Percentiles rank a stretch among this genome's conserved stretches.
Conservation (phyloP, 2,113 vertebrate genomes). For the Chascanopsetta lugubris region DNA sequence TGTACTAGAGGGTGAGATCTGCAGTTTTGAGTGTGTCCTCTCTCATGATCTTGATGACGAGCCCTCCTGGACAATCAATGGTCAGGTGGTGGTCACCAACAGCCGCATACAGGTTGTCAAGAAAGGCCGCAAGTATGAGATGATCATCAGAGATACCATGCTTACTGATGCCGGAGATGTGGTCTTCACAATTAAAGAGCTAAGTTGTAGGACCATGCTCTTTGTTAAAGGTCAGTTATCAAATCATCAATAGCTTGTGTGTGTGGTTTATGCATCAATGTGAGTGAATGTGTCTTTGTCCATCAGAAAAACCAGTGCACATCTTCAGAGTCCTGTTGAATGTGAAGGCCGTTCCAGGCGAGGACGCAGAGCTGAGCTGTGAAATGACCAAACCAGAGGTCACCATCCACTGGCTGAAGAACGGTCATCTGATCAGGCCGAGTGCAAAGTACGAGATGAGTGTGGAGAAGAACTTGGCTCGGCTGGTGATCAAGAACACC, state of each 20-base stretch:
- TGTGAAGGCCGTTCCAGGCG: conserved; percentile 77
- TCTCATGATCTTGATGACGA: conserved; percentile 86
- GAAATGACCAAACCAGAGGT: conserved; percentile 86
- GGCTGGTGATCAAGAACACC: conserved; percentile 81
- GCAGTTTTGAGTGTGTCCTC: conserved; percentile 90
- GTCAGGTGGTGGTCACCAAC: conserved; percentile 77
- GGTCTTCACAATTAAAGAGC: conserved; percentile 84
- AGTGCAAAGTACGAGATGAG: conserved; percentile 86
- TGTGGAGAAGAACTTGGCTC: conserved; percentile 77
- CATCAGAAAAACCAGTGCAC: conserved; percentile 85
- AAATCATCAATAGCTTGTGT: neutral
- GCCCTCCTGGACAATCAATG: conserved; percentile 85
- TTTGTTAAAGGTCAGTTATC: conserved; percentile 85
- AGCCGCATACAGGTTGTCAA: conserved; percentile 76
- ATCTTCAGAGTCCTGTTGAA: conserved; percentile 86
- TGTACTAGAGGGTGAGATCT: conserved; percentile 87
- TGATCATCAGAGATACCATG: conserved; percentile 78
- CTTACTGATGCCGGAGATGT: conserved; percentile 86
- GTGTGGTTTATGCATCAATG: no score
- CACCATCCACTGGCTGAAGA: conserved; percentile 88
- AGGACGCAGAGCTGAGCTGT: conserved; percentile 88
- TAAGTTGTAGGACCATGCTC: conserved; percentile 90
- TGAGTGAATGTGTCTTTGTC: neutral
- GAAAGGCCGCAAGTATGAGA: conserved; percentile 81
- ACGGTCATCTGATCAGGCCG: conserved; percentile 83